Evolutionary conservation across 2,113 vertebrate species (phyloP), one percentile per base, ranked within the genome.

Genomic region (Rhegmatorhina hoffmannsi): DNA sequence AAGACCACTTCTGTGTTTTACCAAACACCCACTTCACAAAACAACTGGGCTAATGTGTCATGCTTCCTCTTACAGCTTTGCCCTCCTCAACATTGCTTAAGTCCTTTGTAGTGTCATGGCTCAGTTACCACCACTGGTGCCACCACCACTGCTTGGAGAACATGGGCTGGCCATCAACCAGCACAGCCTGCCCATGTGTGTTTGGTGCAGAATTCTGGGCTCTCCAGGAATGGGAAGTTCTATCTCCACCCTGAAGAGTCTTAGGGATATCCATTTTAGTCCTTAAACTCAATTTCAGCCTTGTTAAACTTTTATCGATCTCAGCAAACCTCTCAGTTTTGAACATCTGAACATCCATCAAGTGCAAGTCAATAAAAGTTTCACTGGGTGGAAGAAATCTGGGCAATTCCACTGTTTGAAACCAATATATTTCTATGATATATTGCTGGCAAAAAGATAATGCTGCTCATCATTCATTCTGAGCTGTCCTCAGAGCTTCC

Each of bases 1-100:
- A 88, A 88, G 4, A 59, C 28, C 6, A 3, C 83, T 92, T 93
- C 89, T 95, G 73, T 68, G 84, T 90, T 96, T 89, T 84, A 85
- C 34, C 36, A 7, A 90, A 59, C 11, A 47, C 70, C 59, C 46
- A 5, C 62, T 92, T 83, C 88, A 88, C 8, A 18, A 84, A 92
- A 90, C 34, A 76, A 24, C 50, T 47, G 46, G 49, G 83, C 36
- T 81, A 56, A 67, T 26, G 79, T 43, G 34, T 59, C 40, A 19
- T 17, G 72, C 63, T 95, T 95, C 91, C 89, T 83, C 86, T 88
- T 52, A 24, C 11, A 38, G 44, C 77, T 92, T 13, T 60, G 36
- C 1, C 10, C 38, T 8, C 50, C 28, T 11, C n/a, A 25, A 49
- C 60, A 36, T 18, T 47, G 72, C 49, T 69, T 13, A 44, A 43